A percentile compares a stretch with the other conserved stretches of the same genome.
Evolutionary conservation across 2,113 vertebrate species (phyloP).

Genomic region (Xyrauchen texanus): DNA sequence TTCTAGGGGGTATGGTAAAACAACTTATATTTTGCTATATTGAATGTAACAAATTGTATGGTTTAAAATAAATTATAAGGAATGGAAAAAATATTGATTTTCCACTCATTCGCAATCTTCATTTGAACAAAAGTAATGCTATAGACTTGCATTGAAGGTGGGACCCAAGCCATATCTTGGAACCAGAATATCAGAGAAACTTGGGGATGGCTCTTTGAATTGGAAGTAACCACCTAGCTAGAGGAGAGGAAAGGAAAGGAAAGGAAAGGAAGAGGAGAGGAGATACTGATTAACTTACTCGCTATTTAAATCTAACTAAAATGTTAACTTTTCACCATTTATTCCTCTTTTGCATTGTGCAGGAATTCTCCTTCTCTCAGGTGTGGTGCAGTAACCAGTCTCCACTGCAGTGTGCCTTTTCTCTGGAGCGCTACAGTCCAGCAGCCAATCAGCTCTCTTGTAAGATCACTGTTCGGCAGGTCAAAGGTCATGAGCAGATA

Average conservation of each 20-base stretch:
- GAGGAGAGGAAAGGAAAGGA: neutral
- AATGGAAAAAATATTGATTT: too few species aligned
- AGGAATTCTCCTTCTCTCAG: slow-evolving; percentile 94
- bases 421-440: slow-evolving; percentile 90
- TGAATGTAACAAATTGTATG: too few species aligned
- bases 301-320: neutral
- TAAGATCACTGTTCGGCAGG: slow-evolving; percentile 91
- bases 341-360: slow-evolving; percentile 2
- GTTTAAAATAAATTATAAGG: too few species aligned
- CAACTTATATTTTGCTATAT: too few species aligned
- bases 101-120: too few species aligned
- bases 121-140: too few species aligned
- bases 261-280: neutral
- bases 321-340: slow-evolving; percentile 1
- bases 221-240: neutral
- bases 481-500: slow-evolving; percentile 94
- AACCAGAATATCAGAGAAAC: too few species aligned
- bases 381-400: slow-evolving; percentile 91
- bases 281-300: neutral
- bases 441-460: slow-evolving; percentile 90
- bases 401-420: slow-evolving; percentile 95
- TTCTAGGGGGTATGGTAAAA: too few species aligned
- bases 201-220: too few species aligned
- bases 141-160: neutral
- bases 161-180: neutral